A percentile compares a stretch with the other conserved stretches of the same genome.
Evolutionary conservation across 2,797 vertebrate genomes (phyloP).

Genomic region (Ctenosaura bakeri): DNA sequence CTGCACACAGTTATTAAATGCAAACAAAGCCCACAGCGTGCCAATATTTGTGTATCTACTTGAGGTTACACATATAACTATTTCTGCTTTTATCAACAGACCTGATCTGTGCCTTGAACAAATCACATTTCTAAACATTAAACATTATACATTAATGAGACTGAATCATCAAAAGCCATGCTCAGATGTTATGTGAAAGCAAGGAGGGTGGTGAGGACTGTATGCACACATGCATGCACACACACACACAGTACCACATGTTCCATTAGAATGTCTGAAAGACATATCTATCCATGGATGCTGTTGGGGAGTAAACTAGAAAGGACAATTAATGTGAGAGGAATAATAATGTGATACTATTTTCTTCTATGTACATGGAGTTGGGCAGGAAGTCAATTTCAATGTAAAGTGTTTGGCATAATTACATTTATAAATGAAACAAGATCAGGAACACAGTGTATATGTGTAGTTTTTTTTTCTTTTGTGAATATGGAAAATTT

Average conservation of each 20-base stretch:
- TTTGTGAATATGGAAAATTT: no score
- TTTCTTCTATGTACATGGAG: no score
- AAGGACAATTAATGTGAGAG: no score
- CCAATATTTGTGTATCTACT: conserved; percentile 21
- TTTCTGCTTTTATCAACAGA: fast-evolving
- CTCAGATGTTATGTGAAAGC: neutral
- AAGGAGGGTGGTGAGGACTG: neutral
- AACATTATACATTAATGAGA: neutral
- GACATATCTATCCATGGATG: neutral
- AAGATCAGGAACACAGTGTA: no score
- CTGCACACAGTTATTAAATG: fast-evolving
- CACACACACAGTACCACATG: neutral
- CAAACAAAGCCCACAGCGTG: neutral
- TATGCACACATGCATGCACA: no score
- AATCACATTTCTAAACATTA: neutral
- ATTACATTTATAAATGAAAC: no score
- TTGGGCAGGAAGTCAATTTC: no score
- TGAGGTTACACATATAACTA: neutral
- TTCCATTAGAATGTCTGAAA: neutral
- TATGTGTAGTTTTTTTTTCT: no score
- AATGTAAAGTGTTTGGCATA: no score
- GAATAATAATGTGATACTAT: no score
- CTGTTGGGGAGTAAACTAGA: no score
- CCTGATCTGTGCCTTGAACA: neutral
- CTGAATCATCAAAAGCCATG: neutral